phyloP scores from a whole-genome alignment of 2,888 invertebrate species.

The Ochropleura leucogaster region DNA sequence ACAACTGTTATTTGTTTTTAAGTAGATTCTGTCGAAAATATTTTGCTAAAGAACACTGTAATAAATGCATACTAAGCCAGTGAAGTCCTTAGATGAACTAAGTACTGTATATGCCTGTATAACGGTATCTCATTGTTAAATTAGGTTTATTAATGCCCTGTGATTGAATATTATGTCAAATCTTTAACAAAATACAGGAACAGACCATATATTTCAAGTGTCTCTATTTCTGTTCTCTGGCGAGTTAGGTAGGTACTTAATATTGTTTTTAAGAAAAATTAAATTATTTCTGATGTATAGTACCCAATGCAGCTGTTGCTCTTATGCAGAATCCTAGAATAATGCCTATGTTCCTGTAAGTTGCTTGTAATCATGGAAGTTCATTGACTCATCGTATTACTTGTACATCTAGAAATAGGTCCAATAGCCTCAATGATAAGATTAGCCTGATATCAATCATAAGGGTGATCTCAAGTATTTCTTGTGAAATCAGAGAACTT shows the following conservation, averaged over 20 bases:
- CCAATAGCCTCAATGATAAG: slow-evolving; percentile 39
- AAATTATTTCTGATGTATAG: too few species aligned
- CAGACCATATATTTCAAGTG: background rate
- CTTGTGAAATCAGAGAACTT: slow-evolving; percentile 29
- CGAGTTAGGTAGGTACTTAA: background rate
- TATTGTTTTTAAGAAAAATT: background rate
- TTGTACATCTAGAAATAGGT: slow-evolving; percentile 13
- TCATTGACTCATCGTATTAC: slow-evolving; percentile 12
- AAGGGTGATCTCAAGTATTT: slow-evolving; percentile 45
- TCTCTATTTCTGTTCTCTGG: background rate
- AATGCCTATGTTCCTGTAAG: background rate
- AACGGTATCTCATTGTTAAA: background rate
- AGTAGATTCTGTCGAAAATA: background rate
- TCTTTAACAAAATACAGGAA: background rate
- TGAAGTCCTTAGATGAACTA: background rate
- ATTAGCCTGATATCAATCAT: slow-evolving; percentile 45
- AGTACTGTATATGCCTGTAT: background rate
- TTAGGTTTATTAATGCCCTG: too few species aligned
- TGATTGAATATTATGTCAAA: background rate
- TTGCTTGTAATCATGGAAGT: background rate
- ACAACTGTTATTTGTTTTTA: background rate
- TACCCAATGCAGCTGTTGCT: too few species aligned
- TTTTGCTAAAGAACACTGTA: background rate
- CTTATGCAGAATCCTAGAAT: background rate
- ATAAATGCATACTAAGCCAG: background rate